Evolutionary conservation across 1,140 invertebrate genomes (phyloP).

Genomic region (Coboldia fuscipes): DNA sequence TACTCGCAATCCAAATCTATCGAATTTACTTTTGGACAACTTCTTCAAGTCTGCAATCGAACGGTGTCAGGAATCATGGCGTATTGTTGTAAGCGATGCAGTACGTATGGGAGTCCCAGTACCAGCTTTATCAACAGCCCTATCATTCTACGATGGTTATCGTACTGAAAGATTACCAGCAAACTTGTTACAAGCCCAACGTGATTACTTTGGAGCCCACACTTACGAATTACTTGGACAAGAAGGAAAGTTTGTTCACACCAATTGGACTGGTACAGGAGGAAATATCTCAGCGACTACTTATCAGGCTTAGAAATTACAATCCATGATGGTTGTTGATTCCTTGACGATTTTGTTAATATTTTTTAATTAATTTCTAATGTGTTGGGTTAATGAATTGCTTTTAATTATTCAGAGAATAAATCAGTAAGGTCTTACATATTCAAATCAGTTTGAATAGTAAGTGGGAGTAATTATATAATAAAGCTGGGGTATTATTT

Average conservation of each 20-base stretch:
- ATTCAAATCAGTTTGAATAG: too few species aligned
- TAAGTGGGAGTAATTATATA: too few species aligned
- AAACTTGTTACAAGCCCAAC: conserved; percentile 86
- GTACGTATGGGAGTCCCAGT: conserved; percentile 68
- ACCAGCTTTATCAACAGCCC: conserved; percentile 77
- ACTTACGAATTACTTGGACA: conserved; percentile 80
- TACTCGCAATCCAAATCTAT: conserved; percentile 72
- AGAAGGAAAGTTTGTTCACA: conserved; percentile 85
- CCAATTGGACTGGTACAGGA: conserved; percentile 97
- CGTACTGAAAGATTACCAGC: conserved; percentile 61
- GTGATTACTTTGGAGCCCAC: conserved; percentile 98
- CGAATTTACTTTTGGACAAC: conserved; percentile 82
- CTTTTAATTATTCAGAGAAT: too few species aligned
- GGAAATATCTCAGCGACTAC: conserved; percentile 91
- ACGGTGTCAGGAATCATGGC: conserved; percentile 50
- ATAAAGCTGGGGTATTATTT: too few species aligned
- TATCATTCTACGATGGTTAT: conserved; percentile 96
- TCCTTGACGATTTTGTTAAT: too few species aligned
- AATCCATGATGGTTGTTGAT: too few species aligned
- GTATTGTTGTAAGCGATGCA: conserved; percentile 39
- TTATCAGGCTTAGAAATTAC: conserved; percentile 68
- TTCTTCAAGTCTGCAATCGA: conserved; percentile 81
- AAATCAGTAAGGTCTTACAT: too few species aligned
- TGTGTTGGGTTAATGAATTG: too few species aligned
- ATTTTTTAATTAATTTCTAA: too few species aligned